A percentile compares a stretch with the other conserved stretches of the same genome.
These are phyloP conservation scores for Tryphoninae sp. DNA, from an alignment of 2,888 invertebrate species.

Conservation along the genomic window DNA sequence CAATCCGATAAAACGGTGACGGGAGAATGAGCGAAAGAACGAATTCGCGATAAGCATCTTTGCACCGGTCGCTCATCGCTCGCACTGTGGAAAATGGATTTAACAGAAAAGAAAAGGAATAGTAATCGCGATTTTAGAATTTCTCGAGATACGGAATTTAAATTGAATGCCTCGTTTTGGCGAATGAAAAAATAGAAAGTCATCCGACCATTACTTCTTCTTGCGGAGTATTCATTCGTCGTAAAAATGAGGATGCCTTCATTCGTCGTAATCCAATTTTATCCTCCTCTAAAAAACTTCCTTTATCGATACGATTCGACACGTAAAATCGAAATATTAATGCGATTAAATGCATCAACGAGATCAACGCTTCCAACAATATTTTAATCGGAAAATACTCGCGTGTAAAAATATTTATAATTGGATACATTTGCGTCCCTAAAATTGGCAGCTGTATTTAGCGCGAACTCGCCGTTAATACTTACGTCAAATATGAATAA, in stretches of 20 bases:
- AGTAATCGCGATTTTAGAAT: neutral
- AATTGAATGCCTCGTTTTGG: neutral
- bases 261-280: neutral
- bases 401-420: neutral
- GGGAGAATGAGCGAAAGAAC: conserved; percentile 30
- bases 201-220: neutral
- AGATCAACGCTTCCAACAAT: too few relatives aligned
- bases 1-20: conserved; percentile 42
- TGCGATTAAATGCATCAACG: neutral
- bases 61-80: neutral
- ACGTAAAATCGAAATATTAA: neutral
- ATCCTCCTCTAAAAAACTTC: neutral
- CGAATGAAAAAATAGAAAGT: neutral
- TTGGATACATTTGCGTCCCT: neutral
- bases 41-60: conserved; percentile 35
- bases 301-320: neutral
- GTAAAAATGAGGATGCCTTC: neutral
- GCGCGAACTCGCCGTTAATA: too few relatives aligned
- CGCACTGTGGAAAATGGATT: neutral
- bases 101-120: neutral
- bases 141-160: conserved; percentile 4
- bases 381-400: too few relatives aligned
- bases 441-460: too few relatives aligned
- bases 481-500: too few relatives aligned
- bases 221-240: neutral